Evolutionary conservation across 2,797 vertebrate genomes (phyloP).

Genomic region (Melanotaenia trifasciata): DNA sequence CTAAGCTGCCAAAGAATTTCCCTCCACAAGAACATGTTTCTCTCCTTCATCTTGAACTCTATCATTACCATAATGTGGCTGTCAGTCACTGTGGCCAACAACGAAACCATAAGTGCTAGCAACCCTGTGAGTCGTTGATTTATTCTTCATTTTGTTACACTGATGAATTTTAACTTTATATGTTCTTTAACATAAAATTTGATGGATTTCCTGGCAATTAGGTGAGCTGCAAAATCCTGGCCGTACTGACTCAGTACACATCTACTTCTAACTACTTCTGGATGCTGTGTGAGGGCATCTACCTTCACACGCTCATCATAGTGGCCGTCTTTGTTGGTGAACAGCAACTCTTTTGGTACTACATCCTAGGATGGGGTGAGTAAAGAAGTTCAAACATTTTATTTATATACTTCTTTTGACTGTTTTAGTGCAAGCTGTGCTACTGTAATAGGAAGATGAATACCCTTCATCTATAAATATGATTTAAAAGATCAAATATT

Average conservation of each 20-base stretch:
- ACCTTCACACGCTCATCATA: constrained; percentile 88
- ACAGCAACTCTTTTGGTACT: constrained; percentile 87
- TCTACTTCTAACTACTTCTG: constrained; percentile 84
- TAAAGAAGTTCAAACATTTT: constrained; percentile 10
- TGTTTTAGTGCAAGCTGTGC: background rate
- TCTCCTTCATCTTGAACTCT: constrained; percentile 86
- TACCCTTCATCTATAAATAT: background rate
- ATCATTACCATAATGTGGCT: constrained; percentile 81
- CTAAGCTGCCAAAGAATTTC: constrained; percentile 88
- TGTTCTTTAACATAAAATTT: no score
- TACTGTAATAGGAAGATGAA: background rate
- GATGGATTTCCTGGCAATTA: constrained; percentile 33
- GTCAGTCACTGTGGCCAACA: constrained; percentile 43
- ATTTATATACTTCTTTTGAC: background rate
- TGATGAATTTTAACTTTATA: background rate
- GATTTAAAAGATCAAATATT: background rate
- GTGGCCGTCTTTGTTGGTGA: constrained; percentile 87
- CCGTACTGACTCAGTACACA: constrained; percentile 76
- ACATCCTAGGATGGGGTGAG: constrained; percentile 87
- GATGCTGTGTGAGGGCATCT: constrained; percentile 89
- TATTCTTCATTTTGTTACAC: constrained; percentile 1
- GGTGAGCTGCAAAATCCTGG: constrained; percentile 84
- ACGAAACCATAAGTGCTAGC: constrained; percentile 48
- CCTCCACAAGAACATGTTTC: constrained; percentile 87
- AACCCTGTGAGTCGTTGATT: constrained; percentile 72